Evolutionary conservation across 1,140 invertebrate genomes (phyloP).

Genomic region (Formica selysi): DNA sequence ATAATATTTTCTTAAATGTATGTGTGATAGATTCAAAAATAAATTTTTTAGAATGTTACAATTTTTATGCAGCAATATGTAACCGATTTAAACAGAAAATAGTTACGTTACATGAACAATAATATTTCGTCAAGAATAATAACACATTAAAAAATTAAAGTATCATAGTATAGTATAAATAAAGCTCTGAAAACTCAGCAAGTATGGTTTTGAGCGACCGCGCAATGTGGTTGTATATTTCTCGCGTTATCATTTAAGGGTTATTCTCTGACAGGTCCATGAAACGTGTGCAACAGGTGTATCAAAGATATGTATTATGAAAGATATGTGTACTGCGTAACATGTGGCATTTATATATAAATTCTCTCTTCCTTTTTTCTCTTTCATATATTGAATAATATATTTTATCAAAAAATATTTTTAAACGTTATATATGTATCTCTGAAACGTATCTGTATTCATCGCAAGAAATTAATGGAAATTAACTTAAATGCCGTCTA

Average conservation of each 20-base stretch:
- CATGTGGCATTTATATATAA: slow-evolving; percentile 2
- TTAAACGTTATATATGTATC: neutral
- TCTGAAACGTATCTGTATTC: neutral
- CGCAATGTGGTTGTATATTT: neutral
- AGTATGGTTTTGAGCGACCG: neutral
- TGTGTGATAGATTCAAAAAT: neutral
- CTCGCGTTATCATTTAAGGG: slow-evolving; percentile 34
- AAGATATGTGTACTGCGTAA: slow-evolving; percentile 21
- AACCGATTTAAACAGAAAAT: neutral
- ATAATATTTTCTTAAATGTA: neutral
- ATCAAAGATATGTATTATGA: slow-evolving; percentile 37
- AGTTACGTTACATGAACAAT: neutral
- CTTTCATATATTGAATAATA: neutral
- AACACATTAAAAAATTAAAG: neutral
- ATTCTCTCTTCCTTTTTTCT: neutral
- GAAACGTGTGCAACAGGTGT: slow-evolving; percentile 42
- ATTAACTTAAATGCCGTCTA: slow-evolving; percentile 13
- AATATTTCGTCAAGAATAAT: neutral
- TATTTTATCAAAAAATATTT: neutral
- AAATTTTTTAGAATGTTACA: neutral
- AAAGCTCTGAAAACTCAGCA: neutral
- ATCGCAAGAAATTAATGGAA: neutral
- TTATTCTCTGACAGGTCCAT: slow-evolving; percentile 37
- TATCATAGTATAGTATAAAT: neutral
- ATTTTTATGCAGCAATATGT: neutral